Percentiles rank a stretch among this genome's conserved stretches.
These are phyloP conservation scores for Apis dorsata DNA, from an alignment of 1,140 invertebrate genomes.

Conservation along the genomic window DNA sequence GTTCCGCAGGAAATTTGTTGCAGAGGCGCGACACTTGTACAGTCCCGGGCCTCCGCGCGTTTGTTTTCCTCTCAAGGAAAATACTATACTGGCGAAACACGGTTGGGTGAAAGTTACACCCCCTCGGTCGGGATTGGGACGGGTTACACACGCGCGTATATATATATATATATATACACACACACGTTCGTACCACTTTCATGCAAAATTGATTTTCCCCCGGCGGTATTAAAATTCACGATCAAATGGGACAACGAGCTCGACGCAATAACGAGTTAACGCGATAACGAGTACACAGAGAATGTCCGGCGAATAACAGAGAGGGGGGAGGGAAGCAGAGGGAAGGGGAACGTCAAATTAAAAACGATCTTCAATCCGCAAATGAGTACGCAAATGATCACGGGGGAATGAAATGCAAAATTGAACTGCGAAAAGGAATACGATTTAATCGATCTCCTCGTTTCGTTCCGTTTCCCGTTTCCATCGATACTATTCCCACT, in stretches of 20 bases:
- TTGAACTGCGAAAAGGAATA: background rate
- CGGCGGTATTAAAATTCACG: constrained; percentile 17
- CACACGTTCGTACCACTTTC: background rate
- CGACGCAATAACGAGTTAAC: constrained; percentile 30
- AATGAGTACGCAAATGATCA: constrained; percentile 1
- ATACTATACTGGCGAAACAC: background rate
- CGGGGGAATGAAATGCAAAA: constrained; percentile 8
- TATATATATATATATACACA: too few species aligned
- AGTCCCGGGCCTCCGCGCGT: background rate
- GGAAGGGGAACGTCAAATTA: background rate
- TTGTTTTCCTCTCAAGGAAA: constrained; percentile 45
- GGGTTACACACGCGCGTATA: too few species aligned
- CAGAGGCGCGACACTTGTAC: background rate
- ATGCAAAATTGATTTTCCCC: constrained; percentile 27
- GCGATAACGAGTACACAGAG: constrained; percentile 21
- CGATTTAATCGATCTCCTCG: background rate
- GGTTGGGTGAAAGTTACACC: constrained; percentile 31
- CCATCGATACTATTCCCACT: constrained; percentile 1
- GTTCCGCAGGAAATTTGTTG: constrained; percentile 39
- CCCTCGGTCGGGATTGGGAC: too few species aligned
- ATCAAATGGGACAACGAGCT: constrained; percentile 15
- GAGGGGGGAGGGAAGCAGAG: background rate
- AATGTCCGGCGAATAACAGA: background rate
- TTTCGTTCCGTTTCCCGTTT: background rate
- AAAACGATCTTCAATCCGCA: constrained; percentile 30